phyloP scores from a whole-genome alignment of 2,797 vertebrate genomes.

The Mallotus villosus region DNA sequence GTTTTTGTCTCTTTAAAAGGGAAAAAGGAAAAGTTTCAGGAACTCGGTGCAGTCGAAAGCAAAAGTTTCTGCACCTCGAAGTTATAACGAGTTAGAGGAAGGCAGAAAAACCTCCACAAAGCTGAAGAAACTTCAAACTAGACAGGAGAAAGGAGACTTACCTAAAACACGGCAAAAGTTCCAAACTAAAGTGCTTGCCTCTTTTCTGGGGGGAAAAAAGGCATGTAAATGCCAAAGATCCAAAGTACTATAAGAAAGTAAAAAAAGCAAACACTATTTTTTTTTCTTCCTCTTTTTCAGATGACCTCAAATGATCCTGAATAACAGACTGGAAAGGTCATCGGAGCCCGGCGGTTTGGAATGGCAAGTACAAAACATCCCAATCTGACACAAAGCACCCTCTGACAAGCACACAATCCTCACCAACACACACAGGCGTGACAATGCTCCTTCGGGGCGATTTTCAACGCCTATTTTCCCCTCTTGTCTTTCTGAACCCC shows the following conservation, averaged over 20 bases:
- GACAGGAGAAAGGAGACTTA: conserved; percentile 51
- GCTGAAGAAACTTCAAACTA: conserved; percentile 22
- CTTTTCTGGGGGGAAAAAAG: conserved; percentile 21
- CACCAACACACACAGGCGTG: conserved; percentile 70
- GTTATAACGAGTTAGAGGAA: conserved; percentile 26
- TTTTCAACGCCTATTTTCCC: conserved; percentile 40
- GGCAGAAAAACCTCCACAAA: conserved; percentile 8
- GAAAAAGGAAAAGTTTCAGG: not conserved
- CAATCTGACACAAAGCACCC: conserved; percentile 67
- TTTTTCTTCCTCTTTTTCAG: conserved; percentile 34
- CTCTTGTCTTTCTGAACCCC: conserved; percentile 30
- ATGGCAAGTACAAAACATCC: conserved; percentile 65
- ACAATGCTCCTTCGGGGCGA: conserved; percentile 70
- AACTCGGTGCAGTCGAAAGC: not conserved
- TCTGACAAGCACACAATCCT: conserved; percentile 65
- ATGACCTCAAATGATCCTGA: conserved; percentile 56
- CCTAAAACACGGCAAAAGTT: conserved; percentile 47
- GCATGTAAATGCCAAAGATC: conserved; percentile 59
- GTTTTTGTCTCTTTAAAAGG: not conserved
- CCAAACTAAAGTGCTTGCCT: conserved; percentile 44
- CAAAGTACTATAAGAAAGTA: conserved; percentile 37
- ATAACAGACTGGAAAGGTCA: conserved; percentile 57
- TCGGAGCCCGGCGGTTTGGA: conserved; percentile 57
- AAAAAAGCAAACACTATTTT: conserved; percentile 30
- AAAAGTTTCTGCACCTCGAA: not conserved